phyloP scores from a whole-genome alignment of 1,140 invertebrate genomes.

The Tyrophagus putrescentiae region DNA sequence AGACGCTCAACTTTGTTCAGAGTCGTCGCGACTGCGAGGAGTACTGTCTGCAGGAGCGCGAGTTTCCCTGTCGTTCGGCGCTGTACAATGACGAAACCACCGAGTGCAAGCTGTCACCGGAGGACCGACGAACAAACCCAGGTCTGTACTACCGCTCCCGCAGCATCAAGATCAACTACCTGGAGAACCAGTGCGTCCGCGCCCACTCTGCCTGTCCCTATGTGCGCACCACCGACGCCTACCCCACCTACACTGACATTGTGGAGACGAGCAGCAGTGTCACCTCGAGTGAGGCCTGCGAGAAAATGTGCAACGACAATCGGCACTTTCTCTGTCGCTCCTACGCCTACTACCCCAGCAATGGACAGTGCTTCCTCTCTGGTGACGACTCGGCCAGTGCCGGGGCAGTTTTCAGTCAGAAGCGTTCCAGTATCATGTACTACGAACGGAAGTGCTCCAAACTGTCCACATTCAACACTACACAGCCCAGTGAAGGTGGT shows the following conservation, averaged over 20 bases:
- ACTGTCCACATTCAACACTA: neutral
- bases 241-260: slow-evolving; percentile 36
- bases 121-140: slow-evolving; percentile 34
- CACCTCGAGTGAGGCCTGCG: slow-evolving; percentile 33
- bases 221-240: slow-evolving; percentile 31
- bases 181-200: slow-evolving; percentile 39
- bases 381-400: slow-evolving; percentile 30
- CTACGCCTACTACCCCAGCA: slow-evolving; percentile 36
- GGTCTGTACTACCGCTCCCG: slow-evolving; percentile 33
- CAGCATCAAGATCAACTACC: slow-evolving; percentile 35
- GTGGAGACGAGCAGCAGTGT: slow-evolving; percentile 32
- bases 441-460: slow-evolving; percentile 34
- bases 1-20: slow-evolving; percentile 32
- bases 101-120: slow-evolving; percentile 36
- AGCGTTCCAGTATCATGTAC: slow-evolving; percentile 35
- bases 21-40: slow-evolving; percentile 38
- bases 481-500: slow-evolving; percentile 17
- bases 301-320: slow-evolving; percentile 33
- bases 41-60: slow-evolving; percentile 33
- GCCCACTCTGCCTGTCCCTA: slow-evolving; percentile 29
- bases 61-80: slow-evolving; percentile 36
- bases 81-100: slow-evolving; percentile 37
- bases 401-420: slow-evolving; percentile 29
- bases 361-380: slow-evolving; percentile 37
- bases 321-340: slow-evolving; percentile 36